phyloP scores from a whole-genome alignment of 1,140 invertebrate species.

The Dryas iulia region DNA sequence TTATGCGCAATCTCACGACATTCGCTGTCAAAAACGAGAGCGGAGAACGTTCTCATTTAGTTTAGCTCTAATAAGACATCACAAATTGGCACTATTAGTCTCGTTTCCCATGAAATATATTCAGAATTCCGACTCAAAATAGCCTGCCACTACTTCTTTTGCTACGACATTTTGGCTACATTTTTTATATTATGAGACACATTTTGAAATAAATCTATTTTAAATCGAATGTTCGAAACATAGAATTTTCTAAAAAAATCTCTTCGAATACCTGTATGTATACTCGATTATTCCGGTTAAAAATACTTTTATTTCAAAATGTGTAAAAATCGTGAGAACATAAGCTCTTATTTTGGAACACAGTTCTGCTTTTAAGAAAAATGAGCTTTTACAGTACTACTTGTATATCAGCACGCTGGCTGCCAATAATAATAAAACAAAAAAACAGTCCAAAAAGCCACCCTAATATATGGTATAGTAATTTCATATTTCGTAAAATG shows the following conservation, averaged over 20 bases:
- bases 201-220: too few species aligned
- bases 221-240: too few species aligned
- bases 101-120: constrained; percentile 47
- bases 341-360: not conserved
- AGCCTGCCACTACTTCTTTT: constrained; percentile 34
- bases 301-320: too few species aligned
- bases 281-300: too few species aligned
- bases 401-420: constrained; percentile 22
- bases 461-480: constrained; percentile 71
- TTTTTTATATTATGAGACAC: not conserved
- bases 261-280: too few species aligned
- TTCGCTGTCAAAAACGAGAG: constrained; percentile 58
- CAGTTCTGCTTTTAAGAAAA: constrained; percentile 28
- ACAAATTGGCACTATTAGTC: constrained; percentile 59
- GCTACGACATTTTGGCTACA: constrained; percentile 8
- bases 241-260: too few species aligned
- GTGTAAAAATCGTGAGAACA: too few species aligned
- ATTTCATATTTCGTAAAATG: constrained; percentile 77
- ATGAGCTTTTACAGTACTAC: constrained; percentile 26
- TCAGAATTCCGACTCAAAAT: constrained; percentile 44
- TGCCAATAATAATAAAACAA: constrained; percentile 42
- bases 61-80: constrained; percentile 49
- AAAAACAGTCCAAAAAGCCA: constrained; percentile 55
- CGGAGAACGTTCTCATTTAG: constrained; percentile 44
- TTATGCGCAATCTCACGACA: constrained; percentile 65